A percentile compares a stretch with the other conserved stretches of the same genome.
These are phyloP conservation scores for Bufotes viridis DNA, from an alignment of 2,797 vertebrate species.

Conservation along the genomic window DNA sequence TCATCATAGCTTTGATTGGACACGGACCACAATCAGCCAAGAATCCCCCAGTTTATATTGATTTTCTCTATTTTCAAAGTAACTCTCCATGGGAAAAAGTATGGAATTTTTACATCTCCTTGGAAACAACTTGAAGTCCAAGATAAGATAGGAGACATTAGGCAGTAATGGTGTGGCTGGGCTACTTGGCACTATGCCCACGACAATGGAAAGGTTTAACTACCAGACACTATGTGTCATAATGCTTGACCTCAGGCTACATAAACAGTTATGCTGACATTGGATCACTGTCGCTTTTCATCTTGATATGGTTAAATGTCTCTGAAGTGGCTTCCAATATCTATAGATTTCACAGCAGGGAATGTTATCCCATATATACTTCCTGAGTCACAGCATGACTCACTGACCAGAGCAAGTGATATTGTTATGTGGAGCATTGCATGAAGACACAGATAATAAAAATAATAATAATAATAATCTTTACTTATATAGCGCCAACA, in stretches of 20 bases:
- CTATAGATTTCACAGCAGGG: neutral
- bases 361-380: neutral
- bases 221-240: neutral
- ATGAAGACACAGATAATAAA: neutral
- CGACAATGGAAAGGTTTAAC: neutral
- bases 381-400: conserved; percentile 3
- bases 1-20: neutral
- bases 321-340: neutral
- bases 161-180: neutral
- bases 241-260: conserved; percentile 10
- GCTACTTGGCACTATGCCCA: neutral
- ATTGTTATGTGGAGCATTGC: neutral
- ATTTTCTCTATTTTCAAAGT: neutral
- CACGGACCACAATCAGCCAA: neutral
- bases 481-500: no score
- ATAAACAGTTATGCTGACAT: neutral
- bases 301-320: neutral
- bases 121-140: neutral
- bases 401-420: neutral
- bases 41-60: neutral
- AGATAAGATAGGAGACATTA: neutral
- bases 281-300: neutral
- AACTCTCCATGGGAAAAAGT: neutral
- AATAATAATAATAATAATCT: no score
- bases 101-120: neutral